A percentile compares a stretch with the other conserved stretches of the same genome.
Evolutionary conservation across 2,797 vertebrate species (phyloP).

Genomic region (Sebastes trivittatus): DNA sequence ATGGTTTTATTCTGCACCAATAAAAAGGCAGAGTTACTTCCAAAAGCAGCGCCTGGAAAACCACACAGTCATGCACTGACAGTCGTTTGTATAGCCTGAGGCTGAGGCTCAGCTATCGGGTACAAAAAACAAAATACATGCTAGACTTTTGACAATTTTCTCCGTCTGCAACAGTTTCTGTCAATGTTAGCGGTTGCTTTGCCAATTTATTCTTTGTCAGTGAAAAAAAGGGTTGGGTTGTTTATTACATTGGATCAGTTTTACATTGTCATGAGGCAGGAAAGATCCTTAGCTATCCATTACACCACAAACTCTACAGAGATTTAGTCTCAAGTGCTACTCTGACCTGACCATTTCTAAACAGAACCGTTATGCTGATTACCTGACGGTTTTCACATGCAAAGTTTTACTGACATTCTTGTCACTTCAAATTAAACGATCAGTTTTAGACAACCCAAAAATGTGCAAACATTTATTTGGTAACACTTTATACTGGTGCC

Average conservation of each 20-base stretch:
- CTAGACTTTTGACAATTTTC: background rate
- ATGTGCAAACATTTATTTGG: background rate
- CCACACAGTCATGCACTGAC: background rate
- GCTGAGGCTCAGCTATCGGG: background rate
- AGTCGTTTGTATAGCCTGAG: background rate
- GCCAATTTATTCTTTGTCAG: background rate
- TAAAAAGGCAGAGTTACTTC: slow-evolving; percentile 3
- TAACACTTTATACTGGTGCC: no score
- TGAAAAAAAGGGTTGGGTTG: background rate
- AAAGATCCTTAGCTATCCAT: background rate
- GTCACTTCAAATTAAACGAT: background rate
- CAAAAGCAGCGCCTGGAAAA: background rate
- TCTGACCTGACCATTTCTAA: background rate
- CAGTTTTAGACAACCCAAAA: background rate
- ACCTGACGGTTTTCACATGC: background rate
- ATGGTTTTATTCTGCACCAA: slow-evolving; percentile 84
- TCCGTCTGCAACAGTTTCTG: background rate
- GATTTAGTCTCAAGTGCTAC: background rate
- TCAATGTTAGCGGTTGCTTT: background rate
- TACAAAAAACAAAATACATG: background rate
- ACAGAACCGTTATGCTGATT: background rate
- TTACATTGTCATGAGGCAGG: background rate
- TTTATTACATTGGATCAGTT: background rate
- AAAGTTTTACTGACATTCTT: background rate
- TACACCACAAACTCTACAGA: background rate